Evolutionary conservation across 1,140 invertebrate genomes (phyloP).

Genomic region (Diabrotica undecimpunctata): DNA sequence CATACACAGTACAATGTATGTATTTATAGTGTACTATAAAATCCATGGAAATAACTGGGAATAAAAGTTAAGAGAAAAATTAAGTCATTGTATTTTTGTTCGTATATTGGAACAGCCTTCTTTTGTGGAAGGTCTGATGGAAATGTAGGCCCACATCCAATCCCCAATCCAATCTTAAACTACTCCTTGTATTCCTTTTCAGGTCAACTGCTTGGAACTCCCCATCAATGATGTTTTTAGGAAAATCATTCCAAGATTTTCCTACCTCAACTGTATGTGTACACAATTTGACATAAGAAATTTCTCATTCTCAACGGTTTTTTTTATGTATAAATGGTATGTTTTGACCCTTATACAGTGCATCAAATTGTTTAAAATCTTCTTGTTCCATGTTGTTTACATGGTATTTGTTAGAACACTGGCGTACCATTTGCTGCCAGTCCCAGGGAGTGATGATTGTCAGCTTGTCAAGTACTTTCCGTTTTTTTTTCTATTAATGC

Average conservation of each 20-base stretch:
- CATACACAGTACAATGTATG: not conserved
- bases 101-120: not conserved
- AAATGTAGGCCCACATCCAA: not conserved
- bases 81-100: not conserved
- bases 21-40: not conserved
- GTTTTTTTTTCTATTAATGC: slow-evolving; percentile 1
- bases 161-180: not conserved
- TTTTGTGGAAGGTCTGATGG: not conserved
- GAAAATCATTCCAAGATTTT: not conserved
- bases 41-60: not conserved
- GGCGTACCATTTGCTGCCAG: slow-evolving; percentile 1
- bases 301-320: no score
- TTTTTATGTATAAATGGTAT: no score
- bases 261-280: not conserved
- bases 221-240: not conserved
- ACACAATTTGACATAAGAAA: no score
- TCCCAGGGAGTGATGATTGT: slow-evolving; percentile 8
- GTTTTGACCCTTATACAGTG: no score
- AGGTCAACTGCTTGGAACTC: not conserved
- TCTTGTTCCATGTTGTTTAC: not conserved
- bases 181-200: not conserved
- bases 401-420: slow-evolving; percentile 4
- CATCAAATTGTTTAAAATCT: no score
- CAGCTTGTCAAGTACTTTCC: slow-evolving; percentile 5
- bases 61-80: not conserved